A percentile compares a stretch with the other conserved stretches of the same genome.
Evolutionary conservation across 1,140 invertebrate genomes (phyloP).

Genomic region (Monochamus saltuarius): DNA sequence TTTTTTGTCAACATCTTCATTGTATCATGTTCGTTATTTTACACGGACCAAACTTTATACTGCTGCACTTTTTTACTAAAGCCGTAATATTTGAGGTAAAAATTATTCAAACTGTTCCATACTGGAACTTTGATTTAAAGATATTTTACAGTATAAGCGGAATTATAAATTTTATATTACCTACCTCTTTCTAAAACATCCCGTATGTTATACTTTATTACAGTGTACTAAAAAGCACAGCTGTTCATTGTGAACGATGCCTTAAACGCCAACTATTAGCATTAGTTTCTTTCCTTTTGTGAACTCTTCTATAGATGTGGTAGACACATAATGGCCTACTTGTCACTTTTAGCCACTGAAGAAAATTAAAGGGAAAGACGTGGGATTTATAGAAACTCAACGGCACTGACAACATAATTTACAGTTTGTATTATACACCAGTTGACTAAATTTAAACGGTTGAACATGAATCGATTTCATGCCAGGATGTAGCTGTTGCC

Average conservation of each 20-base stretch:
- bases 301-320: constrained; percentile 6
- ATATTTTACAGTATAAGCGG: no score
- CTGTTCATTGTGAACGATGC: constrained; percentile 1
- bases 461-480: background rate
- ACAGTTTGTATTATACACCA: constrained; percentile 5
- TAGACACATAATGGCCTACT: constrained; percentile 11
- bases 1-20: no score
- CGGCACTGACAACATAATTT: constrained; percentile 8
- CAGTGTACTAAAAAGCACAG: background rate
- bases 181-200: no score
- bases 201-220: background rate
- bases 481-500: background rate
- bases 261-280: constrained; percentile 10
- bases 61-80: no score
- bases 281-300: constrained; percentile 13
- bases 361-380: background rate
- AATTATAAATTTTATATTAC: no score
- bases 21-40: no score
- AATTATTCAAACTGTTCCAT: no score
- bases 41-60: no score
- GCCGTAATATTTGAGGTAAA: no score
- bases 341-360: constrained; percentile 8
- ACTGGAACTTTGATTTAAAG: no score
- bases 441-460: constrained; percentile 9
- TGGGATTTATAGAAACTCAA: constrained; percentile 6